Evolutionary conservation across 1,140 invertebrate genomes (phyloP).

Genomic region (Drosophila sechellia): DNA sequence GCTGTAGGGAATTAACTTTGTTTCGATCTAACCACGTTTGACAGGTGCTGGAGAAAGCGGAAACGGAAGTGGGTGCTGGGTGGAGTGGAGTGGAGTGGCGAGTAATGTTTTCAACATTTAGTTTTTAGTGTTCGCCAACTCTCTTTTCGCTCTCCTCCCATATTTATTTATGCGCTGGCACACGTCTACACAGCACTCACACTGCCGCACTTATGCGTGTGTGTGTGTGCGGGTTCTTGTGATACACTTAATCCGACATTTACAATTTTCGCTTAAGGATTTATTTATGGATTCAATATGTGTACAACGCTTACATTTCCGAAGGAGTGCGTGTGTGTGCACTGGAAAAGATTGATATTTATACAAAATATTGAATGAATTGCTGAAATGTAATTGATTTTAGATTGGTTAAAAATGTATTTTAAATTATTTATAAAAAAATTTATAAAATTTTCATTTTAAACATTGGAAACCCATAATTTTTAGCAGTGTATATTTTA

Average conservation of each 20-base stretch:
- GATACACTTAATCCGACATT: conserved; percentile 82
- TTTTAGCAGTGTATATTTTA: conserved; percentile 3
- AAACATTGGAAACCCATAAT: background rate
- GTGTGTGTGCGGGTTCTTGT: conserved; percentile 47
- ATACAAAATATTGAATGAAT: background rate
- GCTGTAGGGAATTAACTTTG: conserved; percentile 75
- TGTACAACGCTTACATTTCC: conserved; percentile 59
- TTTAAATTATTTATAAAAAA: background rate
- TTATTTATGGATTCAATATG: conserved; percentile 83
- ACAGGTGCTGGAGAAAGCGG: conserved; percentile 20
- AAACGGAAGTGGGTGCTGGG: conserved; percentile 19
- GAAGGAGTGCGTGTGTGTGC: conserved; percentile 30
- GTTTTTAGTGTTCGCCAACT: conserved; percentile 58
- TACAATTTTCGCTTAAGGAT: conserved; percentile 83
- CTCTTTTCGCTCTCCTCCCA: conserved; percentile 1
- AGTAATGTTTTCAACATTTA: conserved; percentile 65
- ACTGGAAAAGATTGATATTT: background rate
- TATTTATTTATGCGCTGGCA: conserved; percentile 57
- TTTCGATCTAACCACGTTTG: conserved; percentile 77
- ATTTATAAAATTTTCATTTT: background rate
- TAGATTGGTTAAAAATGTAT: too few relatives aligned
- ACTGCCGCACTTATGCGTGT: conserved; percentile 6
- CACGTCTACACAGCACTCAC: conserved; percentile 12
- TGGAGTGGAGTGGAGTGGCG: conserved; percentile 3
- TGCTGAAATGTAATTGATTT: too few relatives aligned